These are phyloP conservation scores for Poecile montanus DNA, from an alignment of 2,797 vertebrate species.

Conservation along the genomic window DNA sequence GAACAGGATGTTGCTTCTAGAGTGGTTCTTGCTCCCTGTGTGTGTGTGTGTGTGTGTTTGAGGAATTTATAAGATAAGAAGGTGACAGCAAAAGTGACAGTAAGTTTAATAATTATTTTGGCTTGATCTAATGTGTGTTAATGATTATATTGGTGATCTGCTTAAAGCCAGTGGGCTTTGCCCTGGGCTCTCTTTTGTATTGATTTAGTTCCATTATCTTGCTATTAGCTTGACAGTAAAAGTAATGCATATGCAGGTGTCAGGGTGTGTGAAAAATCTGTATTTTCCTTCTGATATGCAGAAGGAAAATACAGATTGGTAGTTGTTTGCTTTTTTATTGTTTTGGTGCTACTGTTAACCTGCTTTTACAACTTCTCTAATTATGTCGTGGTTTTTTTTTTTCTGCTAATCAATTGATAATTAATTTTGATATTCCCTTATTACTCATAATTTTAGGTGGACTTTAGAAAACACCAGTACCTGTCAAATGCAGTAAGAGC, in stretches of 20 bases:
- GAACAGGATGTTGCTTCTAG: background rate
- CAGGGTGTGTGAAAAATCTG: background rate
- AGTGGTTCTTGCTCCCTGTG: background rate
- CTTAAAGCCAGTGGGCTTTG: background rate
- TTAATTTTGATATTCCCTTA: background rate
- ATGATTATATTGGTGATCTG: background rate
- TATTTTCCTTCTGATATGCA: background rate
- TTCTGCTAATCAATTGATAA: background rate
- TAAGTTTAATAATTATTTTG: conserved; percentile 27
- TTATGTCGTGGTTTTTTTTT: background rate
- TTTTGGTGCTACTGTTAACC: background rate
- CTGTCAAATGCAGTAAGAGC: background rate
- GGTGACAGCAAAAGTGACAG: background rate
- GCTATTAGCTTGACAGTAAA: background rate
- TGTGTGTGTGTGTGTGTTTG: background rate
- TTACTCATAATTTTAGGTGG: background rate
- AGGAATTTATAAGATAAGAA: background rate
- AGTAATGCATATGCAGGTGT: background rate
- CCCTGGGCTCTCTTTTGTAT: background rate
- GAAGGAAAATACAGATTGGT: too few relatives aligned
- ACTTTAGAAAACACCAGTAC: background rate
- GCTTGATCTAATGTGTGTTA: background rate
- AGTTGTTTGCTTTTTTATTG: background rate
- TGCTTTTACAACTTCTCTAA: background rate
- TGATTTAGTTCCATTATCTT: background rate